Percentiles rank a stretch among this genome's conserved stretches.
Evolutionary conservation across 2,113 vertebrate species (phyloP).

Genomic region (Plestiodon gilberti): DNA sequence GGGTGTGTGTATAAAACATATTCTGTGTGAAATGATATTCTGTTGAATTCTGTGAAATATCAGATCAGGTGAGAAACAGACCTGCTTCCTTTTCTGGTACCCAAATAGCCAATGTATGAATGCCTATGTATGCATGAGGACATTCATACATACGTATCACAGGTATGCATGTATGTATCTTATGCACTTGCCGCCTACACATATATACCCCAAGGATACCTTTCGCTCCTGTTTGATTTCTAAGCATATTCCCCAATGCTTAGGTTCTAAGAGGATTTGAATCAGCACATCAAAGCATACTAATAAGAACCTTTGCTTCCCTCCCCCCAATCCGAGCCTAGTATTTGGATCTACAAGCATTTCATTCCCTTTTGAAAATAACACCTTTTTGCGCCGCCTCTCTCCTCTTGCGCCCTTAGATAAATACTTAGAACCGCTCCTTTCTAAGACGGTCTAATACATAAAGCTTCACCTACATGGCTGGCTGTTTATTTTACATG

Average conservation of each 20-base stretch:
- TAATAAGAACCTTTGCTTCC: neutral
- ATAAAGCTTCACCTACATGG: neutral
- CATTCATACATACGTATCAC: constrained; percentile 12
- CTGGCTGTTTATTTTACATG: neutral
- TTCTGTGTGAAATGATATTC: neutral
- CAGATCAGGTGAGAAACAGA: neutral
- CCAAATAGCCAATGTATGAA: neutral
- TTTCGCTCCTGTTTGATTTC: neutral
- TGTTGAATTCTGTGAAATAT: neutral
- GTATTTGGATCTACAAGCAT: constrained; percentile 24
- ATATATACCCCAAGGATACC: constrained; percentile 19
- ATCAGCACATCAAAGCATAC: neutral
- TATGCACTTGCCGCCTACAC: constrained; percentile 27
- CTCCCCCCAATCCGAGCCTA: neutral
- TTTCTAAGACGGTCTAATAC: accelerated
- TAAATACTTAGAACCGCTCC: neutral
- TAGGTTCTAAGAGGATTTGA: constrained; percentile 10
- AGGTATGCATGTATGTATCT: constrained; percentile 16
- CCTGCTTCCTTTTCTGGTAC: neutral
- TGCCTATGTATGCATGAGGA: neutral
- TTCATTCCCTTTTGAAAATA: constrained; percentile 43
- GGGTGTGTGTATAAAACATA: neutral
- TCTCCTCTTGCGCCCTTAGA: neutral
- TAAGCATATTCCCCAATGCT: neutral
- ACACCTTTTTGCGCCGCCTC: neutral